phyloP scores from a whole-genome alignment of 2,888 invertebrate genomes.

The Panzeria rudis region DNA sequence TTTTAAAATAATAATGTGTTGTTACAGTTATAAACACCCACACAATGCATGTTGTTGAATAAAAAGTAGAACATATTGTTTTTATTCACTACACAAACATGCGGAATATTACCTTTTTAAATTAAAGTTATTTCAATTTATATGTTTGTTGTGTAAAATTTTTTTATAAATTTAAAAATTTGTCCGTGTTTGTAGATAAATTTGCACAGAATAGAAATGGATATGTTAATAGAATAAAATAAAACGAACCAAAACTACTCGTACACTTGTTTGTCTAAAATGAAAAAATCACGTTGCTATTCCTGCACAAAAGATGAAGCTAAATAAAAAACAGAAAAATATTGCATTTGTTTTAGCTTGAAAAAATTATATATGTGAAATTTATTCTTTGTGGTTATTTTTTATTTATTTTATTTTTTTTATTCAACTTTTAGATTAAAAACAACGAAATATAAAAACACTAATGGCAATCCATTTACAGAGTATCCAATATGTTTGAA shows the following conservation, averaged over 20 bases:
- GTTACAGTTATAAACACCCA: constrained; percentile 27
- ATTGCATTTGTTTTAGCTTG: background rate
- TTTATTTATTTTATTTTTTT: constrained; percentile 14
- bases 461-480: too few relatives aligned
- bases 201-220: too few relatives aligned
- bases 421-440: too few relatives aligned
- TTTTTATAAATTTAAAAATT: background rate
- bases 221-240: background rate
- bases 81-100: background rate
- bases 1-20: constrained; percentile 40
- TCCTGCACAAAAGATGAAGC: background rate
- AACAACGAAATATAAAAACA: background rate
- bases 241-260: background rate
- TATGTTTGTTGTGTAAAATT: background rate
- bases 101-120: constrained; percentile 4
- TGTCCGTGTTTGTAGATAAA: background rate
- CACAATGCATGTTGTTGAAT: background rate
- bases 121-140: background rate
- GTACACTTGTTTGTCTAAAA: background rate
- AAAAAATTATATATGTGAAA: constrained; percentile 33
- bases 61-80: constrained; percentile 35
- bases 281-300: background rate
- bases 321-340: constrained; percentile 20
- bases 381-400: constrained; percentile 39
- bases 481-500: too few relatives aligned